phyloP scores from a whole-genome alignment of 2,888 invertebrate genomes.

The Parascotia fuliginaria region DNA sequence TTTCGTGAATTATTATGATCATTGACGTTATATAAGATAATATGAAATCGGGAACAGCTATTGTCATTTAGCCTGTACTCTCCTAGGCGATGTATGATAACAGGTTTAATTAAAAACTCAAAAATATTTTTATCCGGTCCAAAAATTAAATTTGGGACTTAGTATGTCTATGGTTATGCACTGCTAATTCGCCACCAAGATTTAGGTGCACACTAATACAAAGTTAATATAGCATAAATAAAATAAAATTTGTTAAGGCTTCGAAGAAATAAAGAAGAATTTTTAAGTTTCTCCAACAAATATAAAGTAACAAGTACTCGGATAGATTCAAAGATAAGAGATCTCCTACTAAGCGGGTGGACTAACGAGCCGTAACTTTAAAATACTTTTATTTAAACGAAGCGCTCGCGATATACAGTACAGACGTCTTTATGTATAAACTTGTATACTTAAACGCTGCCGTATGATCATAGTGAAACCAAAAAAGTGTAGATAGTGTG shows the following conservation, averaged over 20 bases:
- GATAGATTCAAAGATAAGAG: constrained; percentile 38
- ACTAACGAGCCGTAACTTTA: constrained; percentile 60
- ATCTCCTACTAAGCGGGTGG: constrained; percentile 40
- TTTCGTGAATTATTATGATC: too few relatives aligned
- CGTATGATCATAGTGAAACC: constrained; percentile 52
- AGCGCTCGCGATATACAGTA: constrained; percentile 45
- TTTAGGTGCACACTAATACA: too few relatives aligned
- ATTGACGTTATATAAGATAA: too few relatives aligned
- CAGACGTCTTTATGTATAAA: constrained; percentile 63
- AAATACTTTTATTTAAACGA: constrained; percentile 56
- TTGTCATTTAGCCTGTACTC: too few relatives aligned
- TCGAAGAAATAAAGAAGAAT: constrained; percentile 15
- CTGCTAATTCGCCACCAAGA: too few relatives aligned
- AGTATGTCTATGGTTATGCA: too few relatives aligned
- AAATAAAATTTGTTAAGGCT: constrained; percentile 19
- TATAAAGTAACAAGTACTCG: constrained; percentile 37
- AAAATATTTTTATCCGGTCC: too few relatives aligned
- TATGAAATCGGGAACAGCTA: too few relatives aligned
- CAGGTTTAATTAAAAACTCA: too few relatives aligned
- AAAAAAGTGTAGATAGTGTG: constrained; percentile 62
- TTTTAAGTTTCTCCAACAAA: constrained; percentile 32
- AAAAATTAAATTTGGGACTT: too few relatives aligned
- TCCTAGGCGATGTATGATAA: too few relatives aligned
- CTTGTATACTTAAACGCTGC: constrained; percentile 55
- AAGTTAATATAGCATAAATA: too few relatives aligned